Conservation (phyloP, 1,140 invertebrate species). For the Drosophila lacertosa region DNA sequence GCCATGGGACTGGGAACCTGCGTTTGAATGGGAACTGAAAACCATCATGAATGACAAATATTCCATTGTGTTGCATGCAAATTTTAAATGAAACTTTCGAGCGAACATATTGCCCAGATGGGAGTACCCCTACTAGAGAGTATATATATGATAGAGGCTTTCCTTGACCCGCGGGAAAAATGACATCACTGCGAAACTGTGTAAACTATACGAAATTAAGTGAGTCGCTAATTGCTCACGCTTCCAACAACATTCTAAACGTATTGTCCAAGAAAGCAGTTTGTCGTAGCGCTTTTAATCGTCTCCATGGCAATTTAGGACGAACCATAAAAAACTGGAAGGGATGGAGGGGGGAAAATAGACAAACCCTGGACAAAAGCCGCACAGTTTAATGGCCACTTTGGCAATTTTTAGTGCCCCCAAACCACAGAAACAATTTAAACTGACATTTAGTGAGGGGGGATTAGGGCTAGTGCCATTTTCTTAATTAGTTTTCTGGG, state of each 20-base stretch:
- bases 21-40: conserved; percentile 45
- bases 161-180: conserved; percentile 20
- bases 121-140: conserved; percentile 3
- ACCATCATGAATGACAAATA: conserved; percentile 33
- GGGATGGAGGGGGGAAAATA: not conserved
- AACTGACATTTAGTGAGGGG: conserved; percentile 50
- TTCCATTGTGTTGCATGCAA: conserved; percentile 65
- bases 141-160: not conserved
- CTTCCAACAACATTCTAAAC: conserved; percentile 17
- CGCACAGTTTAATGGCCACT: conserved; percentile 43
- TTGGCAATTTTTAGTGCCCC: conserved; percentile 72
- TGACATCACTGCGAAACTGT: conserved; percentile 59
- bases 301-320: conserved; percentile 57
- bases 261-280: conserved; percentile 36
- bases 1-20: conserved; percentile 57
- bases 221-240: conserved; percentile 65
- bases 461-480: conserved; percentile 52
- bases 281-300: conserved; percentile 48
- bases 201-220: conserved; percentile 61
- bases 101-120: conserved; percentile 42
- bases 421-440: conserved; percentile 50
- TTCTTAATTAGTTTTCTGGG: conserved; percentile 52
- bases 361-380: conserved; percentile 32
- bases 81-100: conserved; percentile 49
- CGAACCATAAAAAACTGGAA: conserved; percentile 40